Conservation (phyloP, 2,797 vertebrate genomes). For the Spea hammondii region DNA sequence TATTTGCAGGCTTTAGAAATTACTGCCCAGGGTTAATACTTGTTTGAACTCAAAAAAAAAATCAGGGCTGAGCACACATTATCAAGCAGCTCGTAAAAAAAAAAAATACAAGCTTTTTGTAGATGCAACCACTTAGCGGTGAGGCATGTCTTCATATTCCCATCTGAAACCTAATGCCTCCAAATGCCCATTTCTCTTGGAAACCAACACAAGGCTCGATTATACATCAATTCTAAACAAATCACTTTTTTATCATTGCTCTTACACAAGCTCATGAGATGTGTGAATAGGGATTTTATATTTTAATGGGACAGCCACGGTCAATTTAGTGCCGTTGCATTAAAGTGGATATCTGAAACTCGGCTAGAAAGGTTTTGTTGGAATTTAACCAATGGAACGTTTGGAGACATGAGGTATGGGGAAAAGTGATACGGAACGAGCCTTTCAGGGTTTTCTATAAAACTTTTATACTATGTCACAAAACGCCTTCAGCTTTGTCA, state of each 20-base stretch:
- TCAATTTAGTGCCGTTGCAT: conserved; percentile 6
- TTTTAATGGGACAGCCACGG: conserved; percentile 4
- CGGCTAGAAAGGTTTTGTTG: background rate
- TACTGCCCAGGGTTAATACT: too few relatives aligned
- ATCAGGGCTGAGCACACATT: too few relatives aligned
- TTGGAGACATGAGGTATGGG: background rate
- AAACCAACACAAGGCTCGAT: conserved; percentile 1
- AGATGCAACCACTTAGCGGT: background rate
- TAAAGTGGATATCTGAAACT: conserved; percentile 3
- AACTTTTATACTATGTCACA: too few relatives aligned
- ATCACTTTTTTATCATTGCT: background rate
- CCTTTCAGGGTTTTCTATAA: too few relatives aligned
- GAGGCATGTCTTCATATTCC: background rate
- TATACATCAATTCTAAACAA: conserved; percentile 10
- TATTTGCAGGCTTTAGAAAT: too few relatives aligned
- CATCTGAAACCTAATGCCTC: background rate
- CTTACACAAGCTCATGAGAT: background rate
- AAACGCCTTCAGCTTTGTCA: too few relatives aligned
- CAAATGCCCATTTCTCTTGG: background rate
- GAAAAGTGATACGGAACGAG: too few relatives aligned
- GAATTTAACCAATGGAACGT: background rate
- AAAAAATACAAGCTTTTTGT: background rate
- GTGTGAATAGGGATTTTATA: conserved; percentile 10
- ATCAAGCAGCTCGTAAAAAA: too few relatives aligned
- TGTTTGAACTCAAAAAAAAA: too few relatives aligned